Evolutionary conservation across 1,140 invertebrate genomes (phyloP), one percentile per base, ranked within the genome.

Genomic region (Micrasema minimum): DNA sequence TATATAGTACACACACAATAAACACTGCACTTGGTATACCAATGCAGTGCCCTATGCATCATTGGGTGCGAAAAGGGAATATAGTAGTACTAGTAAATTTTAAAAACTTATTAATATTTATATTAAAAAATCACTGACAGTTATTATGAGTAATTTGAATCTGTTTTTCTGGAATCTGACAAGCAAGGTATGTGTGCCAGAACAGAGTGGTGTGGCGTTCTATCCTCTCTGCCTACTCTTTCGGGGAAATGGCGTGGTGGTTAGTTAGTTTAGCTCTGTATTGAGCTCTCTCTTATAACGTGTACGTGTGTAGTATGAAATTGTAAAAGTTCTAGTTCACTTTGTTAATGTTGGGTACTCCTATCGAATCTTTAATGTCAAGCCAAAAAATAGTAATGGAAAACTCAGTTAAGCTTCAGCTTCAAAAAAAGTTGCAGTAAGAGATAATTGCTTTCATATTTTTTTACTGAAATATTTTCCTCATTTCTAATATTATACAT

Each of bases 311-410:
- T 4, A 22, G 4, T 18, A 18, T 3, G 22, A 7, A 9, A 20
- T 2, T 51, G 12, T 14, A 10, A 14, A 48, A 3, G 18, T 3
- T 14, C 1, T 48, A 48, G 12, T 6, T 14, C 1, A 16, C 6
- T 48, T 7, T 1, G 6, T 16, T 48, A 48, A 2, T n/a, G 20
- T 18, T 51, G 12, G 41, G 11, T 51, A 12, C 26, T 35, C 12
- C 59, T 68, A 14, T 31, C 80, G 78, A 76, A 69, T 62, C 77
- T 10, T 23, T 68, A 41, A n/a, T 35, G 9, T 14, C 38, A 57
- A 43, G 14, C 20, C 18, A 57, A 37, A 68, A 68, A 46, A 6
- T 31, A 31, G 10, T 55, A 16, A 43, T 57, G 51, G 51, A 59
- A 16, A 57, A 31, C 6, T 18, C 18, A 12, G 16, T 31, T 16